Evolutionary conservation across 2,113 vertebrate genomes (phyloP).

Genomic region (Cololabis saira): DNA sequence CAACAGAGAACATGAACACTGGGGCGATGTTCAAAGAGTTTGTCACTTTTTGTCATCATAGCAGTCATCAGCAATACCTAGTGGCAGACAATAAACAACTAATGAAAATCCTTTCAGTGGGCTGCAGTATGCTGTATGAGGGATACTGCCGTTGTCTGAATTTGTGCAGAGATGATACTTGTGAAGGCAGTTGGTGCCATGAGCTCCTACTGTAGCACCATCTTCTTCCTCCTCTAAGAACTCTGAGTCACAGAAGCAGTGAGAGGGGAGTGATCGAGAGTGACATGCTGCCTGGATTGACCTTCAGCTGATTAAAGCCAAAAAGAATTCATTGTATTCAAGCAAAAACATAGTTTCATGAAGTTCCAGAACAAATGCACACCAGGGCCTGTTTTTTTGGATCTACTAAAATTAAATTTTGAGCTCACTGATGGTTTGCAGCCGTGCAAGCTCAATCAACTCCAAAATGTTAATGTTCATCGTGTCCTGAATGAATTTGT

Average conservation of each 20-base stretch:
- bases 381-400: not conserved
- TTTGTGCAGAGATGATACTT: constrained; percentile 21
- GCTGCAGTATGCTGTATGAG: constrained; percentile 12
- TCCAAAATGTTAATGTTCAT: too few relatives aligned
- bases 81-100: not conserved
- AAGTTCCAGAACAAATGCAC: not conserved
- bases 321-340: not conserved
- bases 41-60: constrained; percentile 5
- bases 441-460: too few relatives aligned
- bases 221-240: constrained; percentile 27
- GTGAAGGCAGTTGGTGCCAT: constrained; percentile 5
- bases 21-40: not conserved
- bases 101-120: constrained; percentile 5
- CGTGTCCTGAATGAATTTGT: too few relatives aligned
- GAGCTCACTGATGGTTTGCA: too few relatives aligned
- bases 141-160: constrained; percentile 27
- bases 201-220: constrained; percentile 19
- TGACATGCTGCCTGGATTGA: constrained; percentile 60
- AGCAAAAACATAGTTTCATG: too few relatives aligned
- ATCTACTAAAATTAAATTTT: not conserved
- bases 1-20: constrained; percentile 2
- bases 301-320: constrained; percentile 56
- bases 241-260: constrained; percentile 48
- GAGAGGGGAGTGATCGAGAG: constrained; percentile 55
- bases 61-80: not conserved